Conservation (phyloP, 2,797 vertebrate species). For the Microcaecilia unicolor region DNA sequence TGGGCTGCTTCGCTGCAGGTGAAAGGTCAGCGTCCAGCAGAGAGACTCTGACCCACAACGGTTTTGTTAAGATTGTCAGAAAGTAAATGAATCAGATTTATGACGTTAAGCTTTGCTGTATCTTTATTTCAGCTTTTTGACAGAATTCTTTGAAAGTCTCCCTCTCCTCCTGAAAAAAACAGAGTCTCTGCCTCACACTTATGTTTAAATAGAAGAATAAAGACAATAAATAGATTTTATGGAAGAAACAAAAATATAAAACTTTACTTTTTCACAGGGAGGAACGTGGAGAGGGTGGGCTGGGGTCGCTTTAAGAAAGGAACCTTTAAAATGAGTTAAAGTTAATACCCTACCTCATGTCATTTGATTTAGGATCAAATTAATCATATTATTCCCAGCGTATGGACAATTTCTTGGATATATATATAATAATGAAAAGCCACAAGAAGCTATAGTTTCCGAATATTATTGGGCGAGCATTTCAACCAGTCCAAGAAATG, state of each 20-base stretch:
- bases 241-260: background rate
- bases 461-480: too few relatives aligned
- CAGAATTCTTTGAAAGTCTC: slow-evolving; percentile 27
- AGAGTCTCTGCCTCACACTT: slow-evolving; percentile 24
- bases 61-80: slow-evolving; percentile 62
- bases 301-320: background rate
- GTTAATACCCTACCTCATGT: slow-evolving; percentile 55
- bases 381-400: too few relatives aligned
- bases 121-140: slow-evolving; percentile 50
- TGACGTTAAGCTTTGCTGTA: slow-evolving; percentile 37
- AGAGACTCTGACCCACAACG: slow-evolving; percentile 61
- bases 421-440: too few relatives aligned
- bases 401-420: too few relatives aligned
- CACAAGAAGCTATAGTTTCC: too few relatives aligned
- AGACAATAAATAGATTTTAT: background rate
- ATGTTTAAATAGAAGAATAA: slow-evolving; percentile 14
- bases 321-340: background rate
- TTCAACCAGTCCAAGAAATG: too few relatives aligned
- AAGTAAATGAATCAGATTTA: slow-evolving; percentile 69
- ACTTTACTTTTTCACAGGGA: background rate
- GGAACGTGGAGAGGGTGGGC: too few relatives aligned
- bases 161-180: slow-evolving; percentile 6
- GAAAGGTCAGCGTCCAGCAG: slow-evolving; percentile 77
- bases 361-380: too few relatives aligned
- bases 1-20: slow-evolving; percentile 50